A percentile compares a stretch with the other conserved stretches of the same genome.
Evolutionary conservation across 1,140 invertebrate genomes (phyloP).

Genomic region (Meloidogyne exigua): DNA sequence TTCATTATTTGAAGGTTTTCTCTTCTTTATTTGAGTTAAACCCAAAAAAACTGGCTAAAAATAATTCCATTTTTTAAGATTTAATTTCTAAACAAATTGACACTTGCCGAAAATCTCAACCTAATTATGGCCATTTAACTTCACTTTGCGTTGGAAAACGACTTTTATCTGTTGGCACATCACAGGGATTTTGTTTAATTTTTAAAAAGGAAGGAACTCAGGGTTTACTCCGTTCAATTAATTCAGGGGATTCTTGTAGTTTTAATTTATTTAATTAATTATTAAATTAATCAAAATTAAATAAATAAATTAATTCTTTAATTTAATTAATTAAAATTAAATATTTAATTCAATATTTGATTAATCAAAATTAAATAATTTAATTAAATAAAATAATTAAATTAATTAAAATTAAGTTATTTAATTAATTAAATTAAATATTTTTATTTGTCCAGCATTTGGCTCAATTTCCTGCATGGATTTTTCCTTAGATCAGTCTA

Average conservation of each 20-base stretch:
- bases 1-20: no score
- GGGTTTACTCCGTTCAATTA: slow-evolving; percentile 28
- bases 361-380: no score
- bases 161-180: slow-evolving; percentile 42
- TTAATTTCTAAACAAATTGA: slow-evolving; percentile 42
- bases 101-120: slow-evolving; percentile 32
- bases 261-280: background rate
- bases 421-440: no score
- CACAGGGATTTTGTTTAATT: slow-evolving; percentile 32
- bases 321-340: no score
- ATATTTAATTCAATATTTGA: no score
- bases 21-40: no score
- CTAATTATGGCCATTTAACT: slow-evolving; percentile 38
- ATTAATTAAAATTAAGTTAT: no score
- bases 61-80: slow-evolving; percentile 19
- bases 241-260: slow-evolving; percentile 28
- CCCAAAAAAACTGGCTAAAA: no score
- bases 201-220: slow-evolving; percentile 31
- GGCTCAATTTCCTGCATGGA: slow-evolving; percentile 43
- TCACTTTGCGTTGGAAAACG: slow-evolving; percentile 25
- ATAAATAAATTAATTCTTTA: no score
- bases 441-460: slow-evolving; percentile 35
- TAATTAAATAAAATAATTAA: no score
- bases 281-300: no score
- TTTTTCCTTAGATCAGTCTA: slow-evolving; percentile 32